phyloP scores from a whole-genome alignment of 2,797 vertebrate genomes.

The Gastrophryne carolinensis region DNA sequence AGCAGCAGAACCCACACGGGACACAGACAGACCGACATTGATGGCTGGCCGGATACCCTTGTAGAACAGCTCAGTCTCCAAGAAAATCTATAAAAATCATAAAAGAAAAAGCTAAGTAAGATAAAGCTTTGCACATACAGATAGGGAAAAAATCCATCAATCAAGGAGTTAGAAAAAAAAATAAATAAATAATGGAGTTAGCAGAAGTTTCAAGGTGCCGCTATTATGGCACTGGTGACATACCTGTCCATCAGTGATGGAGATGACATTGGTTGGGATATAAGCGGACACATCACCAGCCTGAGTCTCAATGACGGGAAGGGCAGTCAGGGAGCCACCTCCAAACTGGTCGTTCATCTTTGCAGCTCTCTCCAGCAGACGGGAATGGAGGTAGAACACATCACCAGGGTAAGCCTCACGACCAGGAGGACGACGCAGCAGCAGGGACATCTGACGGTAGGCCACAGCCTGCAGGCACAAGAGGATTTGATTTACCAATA shows the following conservation, averaged over 20 bases:
- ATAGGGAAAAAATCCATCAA: no score
- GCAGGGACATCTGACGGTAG: conserved; percentile 97
- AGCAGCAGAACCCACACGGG: conserved; percentile 95
- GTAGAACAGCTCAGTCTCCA: conserved; percentile 98
- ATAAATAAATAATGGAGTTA: background rate
- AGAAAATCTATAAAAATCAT: conserved; percentile 86
- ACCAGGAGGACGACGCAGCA: conserved; percentile 94
- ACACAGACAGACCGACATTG: conserved; percentile 97
- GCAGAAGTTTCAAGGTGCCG: background rate
- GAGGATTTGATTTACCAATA: background rate
- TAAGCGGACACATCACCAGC: conserved; percentile 98
- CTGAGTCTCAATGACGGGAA: conserved; percentile 97
- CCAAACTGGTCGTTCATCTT: conserved; percentile 98
- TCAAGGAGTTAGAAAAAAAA: no score
- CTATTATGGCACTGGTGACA: background rate
- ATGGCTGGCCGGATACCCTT: conserved; percentile 98
- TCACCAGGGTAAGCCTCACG: conserved; percentile 97
- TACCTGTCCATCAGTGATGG: conserved; percentile 98
- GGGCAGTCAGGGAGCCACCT: conserved; percentile 91
- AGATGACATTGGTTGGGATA: conserved; percentile 98
- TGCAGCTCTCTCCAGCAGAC: conserved; percentile 94
- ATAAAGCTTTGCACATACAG: background rate
- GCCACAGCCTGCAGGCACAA: conserved; percentile 82
- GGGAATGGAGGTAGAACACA: conserved; percentile 97
- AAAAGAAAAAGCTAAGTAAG: background rate